Conservation (phyloP, 2,888 invertebrate species). For the Chrysolina oricalcia region DNA sequence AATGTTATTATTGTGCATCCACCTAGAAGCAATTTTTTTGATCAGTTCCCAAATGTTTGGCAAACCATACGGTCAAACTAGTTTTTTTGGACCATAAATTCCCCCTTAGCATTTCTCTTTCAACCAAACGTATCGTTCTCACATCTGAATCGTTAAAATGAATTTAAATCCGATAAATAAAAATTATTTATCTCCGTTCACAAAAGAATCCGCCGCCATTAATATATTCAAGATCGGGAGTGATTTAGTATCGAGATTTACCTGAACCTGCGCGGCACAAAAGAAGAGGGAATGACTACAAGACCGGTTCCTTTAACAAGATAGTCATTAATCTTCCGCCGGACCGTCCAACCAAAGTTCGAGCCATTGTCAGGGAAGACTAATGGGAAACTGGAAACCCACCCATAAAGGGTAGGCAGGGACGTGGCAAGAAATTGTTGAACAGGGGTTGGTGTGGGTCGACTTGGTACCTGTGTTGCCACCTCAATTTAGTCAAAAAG, state of each 20-base stretch:
- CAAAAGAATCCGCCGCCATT: conserved; percentile 42
- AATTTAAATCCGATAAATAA: conserved; percentile 47
- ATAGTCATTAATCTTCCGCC: conserved; percentile 64
- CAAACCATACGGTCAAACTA: neutral
- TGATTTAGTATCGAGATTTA: conserved; percentile 40
- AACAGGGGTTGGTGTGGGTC: neutral
- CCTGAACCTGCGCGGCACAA: conserved; percentile 43
- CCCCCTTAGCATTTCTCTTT: conserved; percentile 2
- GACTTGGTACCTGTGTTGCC: neutral
- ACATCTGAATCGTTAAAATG: conserved; percentile 38
- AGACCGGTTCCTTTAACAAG: conserved; percentile 51
- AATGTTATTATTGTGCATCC: no score
- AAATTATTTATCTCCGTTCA: conserved; percentile 40
- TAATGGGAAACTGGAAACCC: conserved; percentile 64
- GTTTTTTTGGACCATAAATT: conserved; percentile 24
- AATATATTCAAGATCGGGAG: conserved; percentile 41
- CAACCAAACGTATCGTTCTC: conserved; percentile 28
- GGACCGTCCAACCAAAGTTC: conserved; percentile 61
- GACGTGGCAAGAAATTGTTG: neutral
- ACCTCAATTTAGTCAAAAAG: no score
- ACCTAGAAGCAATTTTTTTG: no score
- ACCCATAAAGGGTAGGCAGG: conserved; percentile 57
- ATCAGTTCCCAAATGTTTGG: neutral
- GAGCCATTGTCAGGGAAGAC: conserved; percentile 65
- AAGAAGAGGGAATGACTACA: conserved; percentile 45